A percentile compares a stretch with the other conserved stretches of the same genome.
These are phyloP conservation scores for Holotrichia oblita DNA, from an alignment of 1,140 invertebrate species.

Conservation along the genomic window DNA sequence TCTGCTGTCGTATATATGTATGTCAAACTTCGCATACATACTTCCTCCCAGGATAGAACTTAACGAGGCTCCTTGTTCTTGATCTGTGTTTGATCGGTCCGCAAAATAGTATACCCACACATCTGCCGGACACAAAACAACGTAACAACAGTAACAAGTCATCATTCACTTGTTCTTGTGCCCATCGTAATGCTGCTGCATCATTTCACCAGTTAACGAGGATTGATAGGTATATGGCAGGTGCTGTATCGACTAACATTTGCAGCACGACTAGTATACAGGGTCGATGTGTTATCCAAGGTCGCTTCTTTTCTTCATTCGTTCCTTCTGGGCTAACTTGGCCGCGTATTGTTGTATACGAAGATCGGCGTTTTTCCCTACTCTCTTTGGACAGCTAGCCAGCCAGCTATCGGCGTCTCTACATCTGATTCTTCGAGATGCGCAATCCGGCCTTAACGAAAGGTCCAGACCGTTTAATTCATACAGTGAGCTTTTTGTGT, in stretches of 20 bases:
- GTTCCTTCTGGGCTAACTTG: conserved; percentile 22
- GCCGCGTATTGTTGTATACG: conserved; percentile 33
- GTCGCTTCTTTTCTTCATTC: conserved; percentile 33
- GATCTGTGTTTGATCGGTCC: background rate
- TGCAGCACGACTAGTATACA: conserved; percentile 38
- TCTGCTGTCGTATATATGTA: background rate
- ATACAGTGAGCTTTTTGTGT: conserved; percentile 31
- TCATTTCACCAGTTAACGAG: conserved; percentile 40
- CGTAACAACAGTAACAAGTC: conserved; percentile 28
- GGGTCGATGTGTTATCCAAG: conserved; percentile 42
- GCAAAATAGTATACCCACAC: conserved; percentile 29
- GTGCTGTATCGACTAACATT: conserved; percentile 41
- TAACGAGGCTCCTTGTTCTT: conserved; percentile 13
- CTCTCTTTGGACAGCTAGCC: conserved; percentile 7
- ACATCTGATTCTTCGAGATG: conserved; percentile 1
- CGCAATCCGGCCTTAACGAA: conserved; percentile 2
- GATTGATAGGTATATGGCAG: conserved; percentile 40
- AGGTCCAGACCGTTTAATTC: conserved; percentile 28
- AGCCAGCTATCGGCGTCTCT: background rate
- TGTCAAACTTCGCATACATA: background rate
- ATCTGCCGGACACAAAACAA: conserved; percentile 23
- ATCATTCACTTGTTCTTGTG: conserved; percentile 36
- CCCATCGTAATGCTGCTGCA: conserved; percentile 28
- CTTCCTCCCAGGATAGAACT: conserved; percentile 27
- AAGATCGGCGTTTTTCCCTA: conserved; percentile 19